Evolutionary conservation across 1,140 invertebrate species (phyloP).

Genomic region (Cyphomyrmex costatus): DNA sequence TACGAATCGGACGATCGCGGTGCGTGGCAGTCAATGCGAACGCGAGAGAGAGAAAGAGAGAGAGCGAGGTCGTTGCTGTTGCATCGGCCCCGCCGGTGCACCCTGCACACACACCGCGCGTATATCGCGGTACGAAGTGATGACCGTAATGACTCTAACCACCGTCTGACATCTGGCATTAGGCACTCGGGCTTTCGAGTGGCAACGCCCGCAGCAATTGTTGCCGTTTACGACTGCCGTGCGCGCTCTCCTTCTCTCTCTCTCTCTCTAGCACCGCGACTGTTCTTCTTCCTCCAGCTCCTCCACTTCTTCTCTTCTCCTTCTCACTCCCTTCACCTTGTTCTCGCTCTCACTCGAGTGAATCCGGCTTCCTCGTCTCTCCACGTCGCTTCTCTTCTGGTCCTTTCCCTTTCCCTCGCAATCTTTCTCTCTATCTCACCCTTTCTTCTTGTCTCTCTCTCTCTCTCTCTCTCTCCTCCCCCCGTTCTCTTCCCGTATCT

Average conservation of each 20-base stretch:
- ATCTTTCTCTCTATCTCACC: constrained; percentile 21
- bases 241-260: constrained; percentile 60
- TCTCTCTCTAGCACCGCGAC: constrained; percentile 1
- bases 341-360: constrained; percentile 24
- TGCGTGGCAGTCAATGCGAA: constrained; percentile 4
- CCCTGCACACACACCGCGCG: constrained; percentile 28
- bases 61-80: not conserved
- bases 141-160: constrained; percentile 83
- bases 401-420: constrained; percentile 56
- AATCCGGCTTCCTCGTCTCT: constrained; percentile 53
- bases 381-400: constrained; percentile 34
- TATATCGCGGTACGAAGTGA: constrained; percentile 81
- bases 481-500: constrained; percentile 33
- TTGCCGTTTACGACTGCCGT: constrained; percentile 83
- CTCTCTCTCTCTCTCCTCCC: constrained; percentile 3
- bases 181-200: constrained; percentile 82
- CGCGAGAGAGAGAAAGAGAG: not conserved
- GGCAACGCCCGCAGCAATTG: constrained; percentile 84
- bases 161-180: constrained; percentile 85
- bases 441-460: constrained; percentile 28
- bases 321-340: constrained; percentile 3
- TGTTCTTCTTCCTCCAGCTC: constrained; percentile 11
- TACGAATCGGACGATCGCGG: constrained; percentile 10
- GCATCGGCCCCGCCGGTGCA: constrained; percentile 33
- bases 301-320: not conserved